These are phyloP conservation scores for Andrena fulva DNA, from an alignment of 2,888 invertebrate species.

Conservation along the genomic window DNA sequence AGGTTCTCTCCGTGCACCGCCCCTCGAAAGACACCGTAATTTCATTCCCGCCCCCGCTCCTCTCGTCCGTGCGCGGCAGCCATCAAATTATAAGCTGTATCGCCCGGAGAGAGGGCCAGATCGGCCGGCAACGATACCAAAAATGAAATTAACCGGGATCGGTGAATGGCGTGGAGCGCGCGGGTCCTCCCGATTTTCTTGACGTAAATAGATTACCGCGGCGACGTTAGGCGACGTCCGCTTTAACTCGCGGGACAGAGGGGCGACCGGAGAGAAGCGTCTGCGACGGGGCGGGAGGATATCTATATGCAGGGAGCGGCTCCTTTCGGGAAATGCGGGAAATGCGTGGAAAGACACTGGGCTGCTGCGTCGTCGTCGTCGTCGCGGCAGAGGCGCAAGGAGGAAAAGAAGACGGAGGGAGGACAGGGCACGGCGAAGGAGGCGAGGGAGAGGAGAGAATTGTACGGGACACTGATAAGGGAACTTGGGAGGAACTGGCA, in stretches of 20 bases:
- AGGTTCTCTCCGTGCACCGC: not conserved
- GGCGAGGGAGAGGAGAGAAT: slow-evolving; percentile 41
- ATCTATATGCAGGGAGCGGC: slow-evolving; percentile 52
- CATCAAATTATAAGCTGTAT: slow-evolving; percentile 56
- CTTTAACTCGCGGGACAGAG: slow-evolving; percentile 59
- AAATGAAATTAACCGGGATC: slow-evolving; percentile 57
- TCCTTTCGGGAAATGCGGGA: slow-evolving; percentile 63
- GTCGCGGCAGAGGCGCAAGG: slow-evolving; percentile 21
- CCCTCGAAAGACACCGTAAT: slow-evolving; percentile 45
- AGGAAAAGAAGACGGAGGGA: not conserved
- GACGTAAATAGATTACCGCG: slow-evolving; percentile 71
- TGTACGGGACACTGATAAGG: slow-evolving; percentile 67
- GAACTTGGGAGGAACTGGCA: slow-evolving; percentile 67
- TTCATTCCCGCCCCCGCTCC: slow-evolving; percentile 24
- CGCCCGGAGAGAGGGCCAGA: slow-evolving; percentile 25
- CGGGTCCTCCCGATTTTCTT: slow-evolving; percentile 63
- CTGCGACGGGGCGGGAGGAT: slow-evolving; percentile 1
- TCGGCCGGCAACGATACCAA: slow-evolving; percentile 58
- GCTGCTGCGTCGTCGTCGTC: slow-evolving; percentile 5
- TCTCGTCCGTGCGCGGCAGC: slow-evolving; percentile 25
- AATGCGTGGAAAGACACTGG: slow-evolving; percentile 58
- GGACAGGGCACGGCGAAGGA: not conserved
- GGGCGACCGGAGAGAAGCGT: slow-evolving; percentile 28
- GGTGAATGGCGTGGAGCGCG: not conserved
- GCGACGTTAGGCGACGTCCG: slow-evolving; percentile 57